Evolutionary conservation across 2,888 invertebrate species (phyloP), one percentile per base, ranked within the genome.

Genomic region (Cephalotes varians): DNA sequence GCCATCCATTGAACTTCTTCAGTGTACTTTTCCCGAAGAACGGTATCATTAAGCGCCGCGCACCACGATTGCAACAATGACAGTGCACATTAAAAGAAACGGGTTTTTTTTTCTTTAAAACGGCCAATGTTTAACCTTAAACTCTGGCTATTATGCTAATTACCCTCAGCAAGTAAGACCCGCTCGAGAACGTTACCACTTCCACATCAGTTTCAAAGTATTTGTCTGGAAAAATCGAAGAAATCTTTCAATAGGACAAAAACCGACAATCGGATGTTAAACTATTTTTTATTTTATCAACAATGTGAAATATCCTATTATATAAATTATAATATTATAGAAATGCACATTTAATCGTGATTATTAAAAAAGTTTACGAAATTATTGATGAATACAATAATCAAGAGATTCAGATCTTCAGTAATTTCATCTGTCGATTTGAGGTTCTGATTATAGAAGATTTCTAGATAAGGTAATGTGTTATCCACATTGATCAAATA

Each of bases 1-100:
- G 77, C 71, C 34, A 79, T 44, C 71, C 77, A 71, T 79, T 79
- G 77, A 79, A 81, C 51, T 74, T 74, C 74, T 62, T 74, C 51
- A 72, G 54, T 51, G 81, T 73, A 73, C 62, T 81, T 74, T 81
- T 81, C 37, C 44, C 34, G 44, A 21, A 21, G 44, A 77, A 31
- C 25, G 71, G 34, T 58, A 58, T 79, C 77, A 71, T 79, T 69
- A 79, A 79, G 77, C 56, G 56, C 44, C 44, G 77, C 67, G 31
- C 31, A 77, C 56, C 69, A 69, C 54, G 25, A 25, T 47, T 71
- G 56, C 21, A 34, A 47, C 56, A 69, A 79, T 54, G 77, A 79
- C 77, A 31, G 31, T 21, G 77, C 31, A 3, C 77, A 56, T 79
- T 79, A 71, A 79, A 79, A 71, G 77, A 79, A 79, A 79, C 56